Conservation (phyloP, 2,113 vertebrate genomes). For the Aythya baeri region DNA sequence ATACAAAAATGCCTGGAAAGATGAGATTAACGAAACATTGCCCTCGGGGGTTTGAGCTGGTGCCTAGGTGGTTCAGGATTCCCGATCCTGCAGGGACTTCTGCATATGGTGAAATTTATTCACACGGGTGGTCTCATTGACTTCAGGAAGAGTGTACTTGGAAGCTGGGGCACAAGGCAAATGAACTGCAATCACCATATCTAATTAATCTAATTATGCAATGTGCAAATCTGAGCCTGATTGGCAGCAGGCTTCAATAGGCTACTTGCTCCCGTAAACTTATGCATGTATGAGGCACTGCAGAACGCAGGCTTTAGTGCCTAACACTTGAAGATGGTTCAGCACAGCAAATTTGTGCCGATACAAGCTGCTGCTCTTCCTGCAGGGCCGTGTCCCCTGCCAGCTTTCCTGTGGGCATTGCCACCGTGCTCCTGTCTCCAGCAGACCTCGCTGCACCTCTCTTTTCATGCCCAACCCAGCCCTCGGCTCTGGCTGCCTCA, state of each 20-base stretch:
- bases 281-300: accelerated
- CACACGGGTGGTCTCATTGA: background rate
- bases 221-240: background rate
- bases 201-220: background rate
- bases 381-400: accelerated
- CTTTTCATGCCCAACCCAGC: background rate
- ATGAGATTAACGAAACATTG: background rate
- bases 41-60: background rate
- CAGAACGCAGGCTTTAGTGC: background rate
- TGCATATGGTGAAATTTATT: accelerated
- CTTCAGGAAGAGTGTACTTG: background rate
- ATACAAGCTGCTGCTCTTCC: background rate
- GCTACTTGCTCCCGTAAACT: background rate
- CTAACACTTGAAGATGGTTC: background rate
- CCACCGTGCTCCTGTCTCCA: background rate
- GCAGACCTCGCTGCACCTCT: background rate
- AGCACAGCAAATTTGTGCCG: background rate
- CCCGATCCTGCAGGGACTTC: background rate
- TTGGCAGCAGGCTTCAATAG: background rate
- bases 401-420: accelerated
- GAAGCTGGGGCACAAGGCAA: background rate
- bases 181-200: background rate
- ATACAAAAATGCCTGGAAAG: background rate
- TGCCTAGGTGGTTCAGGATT: background rate
- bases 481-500: background rate